Evolutionary conservation across 2,888 invertebrate species (phyloP).

Genomic region (Sesia apiformis): DNA sequence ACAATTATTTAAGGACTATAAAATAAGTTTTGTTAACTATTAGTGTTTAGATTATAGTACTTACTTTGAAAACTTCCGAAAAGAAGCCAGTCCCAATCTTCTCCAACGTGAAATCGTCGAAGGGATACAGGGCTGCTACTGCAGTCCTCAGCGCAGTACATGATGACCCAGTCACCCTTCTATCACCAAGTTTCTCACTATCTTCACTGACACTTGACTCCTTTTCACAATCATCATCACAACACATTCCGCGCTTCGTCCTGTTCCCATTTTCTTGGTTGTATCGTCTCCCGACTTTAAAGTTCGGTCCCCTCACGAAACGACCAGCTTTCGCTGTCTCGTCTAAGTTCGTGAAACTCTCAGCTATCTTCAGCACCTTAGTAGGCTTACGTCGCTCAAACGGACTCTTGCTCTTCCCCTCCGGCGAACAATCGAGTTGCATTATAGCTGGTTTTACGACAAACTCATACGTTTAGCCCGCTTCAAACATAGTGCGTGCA

Average conservation of each 20-base stretch:
- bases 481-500: conserved; percentile 57
- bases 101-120: conserved; percentile 95
- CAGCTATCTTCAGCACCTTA: conserved; percentile 69
- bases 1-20: no score
- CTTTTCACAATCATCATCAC: conserved; percentile 62
- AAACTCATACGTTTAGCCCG: conserved; percentile 49
- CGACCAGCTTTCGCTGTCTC: conserved; percentile 63
- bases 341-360: conserved; percentile 70
- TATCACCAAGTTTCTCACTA: conserved; percentile 60
- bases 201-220: conserved; percentile 68
- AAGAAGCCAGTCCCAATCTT: conserved; percentile 97
- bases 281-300: conserved; percentile 48
- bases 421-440: conserved; percentile 60
- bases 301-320: conserved; percentile 61
- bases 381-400: conserved; percentile 65
- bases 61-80: conserved; percentile 98
- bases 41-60: conserved; percentile 24
- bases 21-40: no score
- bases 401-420: conserved; percentile 44
- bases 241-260: conserved; percentile 60
- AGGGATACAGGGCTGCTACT: conserved; percentile 91
- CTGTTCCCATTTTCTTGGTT: conserved; percentile 38
- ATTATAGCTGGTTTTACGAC: conserved; percentile 47
- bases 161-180: conserved; percentile 74
- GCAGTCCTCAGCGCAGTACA: conserved; percentile 94